phyloP scores from a whole-genome alignment of 2,113 vertebrate genomes.

The Kobus ellipsiprymnus region DNA sequence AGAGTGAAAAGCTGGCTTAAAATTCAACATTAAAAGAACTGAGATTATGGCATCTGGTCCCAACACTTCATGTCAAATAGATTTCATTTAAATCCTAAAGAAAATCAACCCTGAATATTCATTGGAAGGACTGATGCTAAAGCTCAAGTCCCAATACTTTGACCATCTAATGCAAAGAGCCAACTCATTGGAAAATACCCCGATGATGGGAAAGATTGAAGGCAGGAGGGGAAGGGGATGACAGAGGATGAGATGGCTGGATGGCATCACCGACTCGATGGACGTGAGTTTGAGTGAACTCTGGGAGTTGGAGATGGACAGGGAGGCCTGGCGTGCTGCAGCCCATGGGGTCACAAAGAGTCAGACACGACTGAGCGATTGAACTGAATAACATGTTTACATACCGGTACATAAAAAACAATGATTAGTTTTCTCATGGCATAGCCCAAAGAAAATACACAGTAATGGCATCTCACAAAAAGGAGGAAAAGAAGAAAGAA shows the following conservation, averaged over 20 bases:
- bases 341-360: neutral
- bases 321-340: neutral
- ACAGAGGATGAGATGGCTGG: neutral
- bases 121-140: neutral
- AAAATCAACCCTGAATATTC: neutral
- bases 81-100: neutral
- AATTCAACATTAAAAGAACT: neutral
- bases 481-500: slow-evolving; percentile 94
- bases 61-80: neutral
- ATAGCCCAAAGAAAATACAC: neutral
- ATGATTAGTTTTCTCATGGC: neutral
- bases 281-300: neutral
- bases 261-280: neutral
- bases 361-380: neutral
- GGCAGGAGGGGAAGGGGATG: neutral
- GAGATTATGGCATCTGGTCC: neutral
- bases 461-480: slow-evolving; percentile 95
- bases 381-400: neutral
- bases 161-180: neutral
- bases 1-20: neutral
- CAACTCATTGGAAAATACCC: neutral
- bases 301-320: neutral
- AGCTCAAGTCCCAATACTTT: neutral
- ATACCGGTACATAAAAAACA: neutral
- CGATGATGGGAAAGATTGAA: neutral